Percentiles rank a stretch among this genome's conserved stretches.
Conservation (phyloP, 2,797 vertebrate genomes). For the Pipistrellus pipistrellus region DNA sequence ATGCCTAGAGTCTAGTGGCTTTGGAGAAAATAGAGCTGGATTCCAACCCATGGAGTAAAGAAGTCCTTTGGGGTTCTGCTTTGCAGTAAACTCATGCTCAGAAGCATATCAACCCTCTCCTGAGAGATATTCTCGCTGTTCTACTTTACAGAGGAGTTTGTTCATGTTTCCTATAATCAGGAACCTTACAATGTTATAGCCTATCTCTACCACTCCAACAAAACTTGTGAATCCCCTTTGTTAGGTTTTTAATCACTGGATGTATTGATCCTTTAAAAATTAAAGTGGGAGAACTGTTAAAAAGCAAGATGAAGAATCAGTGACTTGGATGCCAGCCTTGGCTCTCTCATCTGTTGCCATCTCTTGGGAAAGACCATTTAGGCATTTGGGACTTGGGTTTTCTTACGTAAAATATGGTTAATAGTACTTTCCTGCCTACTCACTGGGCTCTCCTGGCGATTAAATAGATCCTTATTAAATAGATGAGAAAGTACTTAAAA, state of each 20-base stretch:
- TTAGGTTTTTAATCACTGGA: conserved; percentile 4
- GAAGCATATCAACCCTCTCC: neutral
- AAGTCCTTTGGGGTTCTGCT: conserved; percentile 21
- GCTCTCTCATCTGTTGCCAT: conserved; percentile 8
- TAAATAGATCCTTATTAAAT: conserved; percentile 12
- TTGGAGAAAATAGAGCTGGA: conserved; percentile 40
- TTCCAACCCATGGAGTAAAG: conserved; percentile 25
- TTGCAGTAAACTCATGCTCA: neutral
- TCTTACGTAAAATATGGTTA: conserved; percentile 38
- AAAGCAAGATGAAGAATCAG: conserved; percentile 3
- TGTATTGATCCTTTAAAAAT: conserved; percentile 47
- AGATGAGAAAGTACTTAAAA: conserved; percentile 30
- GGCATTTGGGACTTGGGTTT: conserved; percentile 3
- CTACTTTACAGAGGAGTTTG: conserved; percentile 53
- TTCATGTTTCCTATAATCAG: conserved; percentile 43
- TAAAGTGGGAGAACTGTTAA: conserved; percentile 22
- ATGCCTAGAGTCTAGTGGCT: neutral
- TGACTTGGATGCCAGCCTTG: neutral
- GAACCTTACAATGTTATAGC: neutral
- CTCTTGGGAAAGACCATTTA: conserved; percentile 57
- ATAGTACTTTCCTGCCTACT: conserved; percentile 33
- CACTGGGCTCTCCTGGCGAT: neutral
- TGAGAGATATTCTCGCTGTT: conserved; percentile 18
- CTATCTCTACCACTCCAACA: neutral
- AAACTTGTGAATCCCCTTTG: conserved; percentile 24